Conservation (phyloP, 2,888 invertebrate genomes). For the Dryomyza anilis region DNA sequence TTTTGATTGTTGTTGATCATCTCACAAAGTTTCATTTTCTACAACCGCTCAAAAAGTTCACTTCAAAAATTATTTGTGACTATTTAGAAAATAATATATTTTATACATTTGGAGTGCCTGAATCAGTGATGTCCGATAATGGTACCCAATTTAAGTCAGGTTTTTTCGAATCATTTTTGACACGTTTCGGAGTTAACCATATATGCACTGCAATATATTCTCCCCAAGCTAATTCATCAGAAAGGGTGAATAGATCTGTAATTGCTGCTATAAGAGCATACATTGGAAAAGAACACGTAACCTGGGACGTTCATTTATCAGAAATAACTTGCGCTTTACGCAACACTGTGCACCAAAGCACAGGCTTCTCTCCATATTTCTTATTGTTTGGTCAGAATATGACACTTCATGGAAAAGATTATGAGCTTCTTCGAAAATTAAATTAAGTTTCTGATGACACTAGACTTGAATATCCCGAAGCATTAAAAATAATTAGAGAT, state of each 20-base stretch:
- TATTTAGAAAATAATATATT: not conserved
- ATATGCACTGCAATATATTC: slow-evolving; percentile 2
- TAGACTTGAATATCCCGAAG: not conserved
- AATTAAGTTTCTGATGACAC: not conserved
- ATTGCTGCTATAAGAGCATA: slow-evolving; percentile 29
- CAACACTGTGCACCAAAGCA: not conserved
- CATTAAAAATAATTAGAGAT: not conserved
- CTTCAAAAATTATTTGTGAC: not conserved
- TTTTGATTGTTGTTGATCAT: slow-evolving; percentile 9
- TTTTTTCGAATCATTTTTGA: slow-evolving; percentile 13
- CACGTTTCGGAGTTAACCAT: slow-evolving; percentile 23
- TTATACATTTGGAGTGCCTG: not conserved
- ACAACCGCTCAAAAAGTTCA: not conserved
- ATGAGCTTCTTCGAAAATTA: not conserved
- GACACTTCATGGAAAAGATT: not conserved
- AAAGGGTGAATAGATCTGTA: slow-evolving; percentile 29
- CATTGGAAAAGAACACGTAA: slow-evolving; percentile 25
- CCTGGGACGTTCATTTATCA: slow-evolving; percentile 15
- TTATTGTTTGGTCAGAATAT: slow-evolving; percentile 1
- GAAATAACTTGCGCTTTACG: slow-evolving; percentile 9
- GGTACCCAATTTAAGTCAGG: slow-evolving; percentile 13
- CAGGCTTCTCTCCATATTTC: not conserved
- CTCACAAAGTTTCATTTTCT: not conserved
- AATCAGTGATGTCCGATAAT: slow-evolving; percentile 30
- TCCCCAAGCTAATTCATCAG: slow-evolving; percentile 2